Base-by-base conservation (phyloP, 2,797 vertebrate genomes). In the Coregonus sp. region DNA sequence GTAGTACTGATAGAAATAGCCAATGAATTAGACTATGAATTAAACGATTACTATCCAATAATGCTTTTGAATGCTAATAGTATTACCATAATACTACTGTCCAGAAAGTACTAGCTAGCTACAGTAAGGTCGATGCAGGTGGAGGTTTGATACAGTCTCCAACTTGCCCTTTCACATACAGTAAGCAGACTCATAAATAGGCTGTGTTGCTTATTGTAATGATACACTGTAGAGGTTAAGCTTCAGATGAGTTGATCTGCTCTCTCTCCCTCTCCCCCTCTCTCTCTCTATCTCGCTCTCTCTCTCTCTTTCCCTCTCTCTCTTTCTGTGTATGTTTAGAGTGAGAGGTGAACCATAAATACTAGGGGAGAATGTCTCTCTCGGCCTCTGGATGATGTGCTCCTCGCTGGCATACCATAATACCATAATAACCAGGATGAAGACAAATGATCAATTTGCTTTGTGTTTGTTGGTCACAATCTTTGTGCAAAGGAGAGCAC, bases 281-380 rank as follows among this genome's bases (percentile, higher is more conserved):
- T 33, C 40, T 9, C 40, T 40, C 37, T 40, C 40, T 40, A 6
- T 40, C 37, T 40, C 6, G 7, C 37, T 40, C 6, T 40, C 37
- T 40, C 37, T 9, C 37, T 40, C 37, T 40, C 6, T 40, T 5
- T 40, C 37, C 1, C 37, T 40, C 37, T 40, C 37, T 47, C 40
- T 47, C 40, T 47, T 2, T 47, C 40, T 90, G 90, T 85, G 75
- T 31, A 74, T 72, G 40, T 59, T 75, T 72, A 20, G n/a, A 33
- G 37, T 40, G 71, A 5, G 12, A 75, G 47, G 52, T 80, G 51
- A 72, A 69, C 66, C 52, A 70, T 15, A 59, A 35, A 63, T 54
- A 50, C 20, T 59, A 33, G 47, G 50, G 72, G 37, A 63, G 59
- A 35, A 59, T 31, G 37, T 50, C 11, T 54, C 54, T 47, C 18